Base-by-base conservation (phyloP, 2,113 vertebrate genomes). In the Empidonax traillii region DNA sequence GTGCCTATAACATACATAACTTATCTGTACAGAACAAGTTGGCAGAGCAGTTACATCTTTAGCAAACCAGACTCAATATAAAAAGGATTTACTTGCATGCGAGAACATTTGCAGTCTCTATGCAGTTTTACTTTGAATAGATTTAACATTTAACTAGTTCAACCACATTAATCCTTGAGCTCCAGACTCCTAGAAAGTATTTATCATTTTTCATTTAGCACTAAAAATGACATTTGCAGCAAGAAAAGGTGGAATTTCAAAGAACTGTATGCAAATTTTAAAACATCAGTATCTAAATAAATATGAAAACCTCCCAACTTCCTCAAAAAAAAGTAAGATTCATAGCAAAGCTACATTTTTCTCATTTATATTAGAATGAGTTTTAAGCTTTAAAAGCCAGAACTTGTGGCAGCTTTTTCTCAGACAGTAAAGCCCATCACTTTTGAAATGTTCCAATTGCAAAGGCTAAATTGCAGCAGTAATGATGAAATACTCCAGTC, bases 101-200 rank as follows among this genome's bases (percentile, higher is more conserved):
- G 85, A 52, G 90, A 93, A 89, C 76, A 95, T 94, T 95, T 96
- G 85, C 91, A 77, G 44, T 68, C 68, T 89, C 83, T 65, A 12
- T 84, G 90, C 73, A 93, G 88, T 92, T 96, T 88, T 94, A 90
- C 88, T 95, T 92, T 84, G 92, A 96, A 96, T 85, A 96, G 92
- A 95, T 95, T 93, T 97, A 97, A 94, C 90, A 95, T 96, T 97
- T 95, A 95, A 95, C 90, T 94, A 89, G 92, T 94, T 92, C 92
- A 90, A 92, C 65, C 47, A 84, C 52, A 84, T 92, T 94, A 95
- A 97, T 97, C 91, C 91, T 94, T 44, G 41, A 82, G 81, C 77
- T 91, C 69, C 35, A 91, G 66, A 61, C 91, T 91, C 66, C 66
- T 87, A 58, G 17, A 96, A 76, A 89, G 61, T 75, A 94, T 89